These are phyloP conservation scores for Aurelia coerulea DNA, from an alignment of 30 jellyfish, hydroid and myxozoan genomes.

Conservation along the genomic window DNA sequence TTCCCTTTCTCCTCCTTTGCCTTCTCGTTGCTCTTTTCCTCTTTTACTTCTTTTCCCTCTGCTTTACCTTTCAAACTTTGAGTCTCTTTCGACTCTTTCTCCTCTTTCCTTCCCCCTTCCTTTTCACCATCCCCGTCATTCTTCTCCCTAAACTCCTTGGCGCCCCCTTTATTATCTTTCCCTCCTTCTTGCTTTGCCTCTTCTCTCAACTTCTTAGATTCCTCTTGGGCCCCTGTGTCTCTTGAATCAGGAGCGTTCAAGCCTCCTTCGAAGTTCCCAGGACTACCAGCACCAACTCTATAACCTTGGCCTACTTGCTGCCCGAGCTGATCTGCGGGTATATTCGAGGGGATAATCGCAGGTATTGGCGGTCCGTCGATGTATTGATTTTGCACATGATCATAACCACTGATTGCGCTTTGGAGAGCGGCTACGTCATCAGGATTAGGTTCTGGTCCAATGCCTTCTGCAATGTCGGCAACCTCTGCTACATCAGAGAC, in stretches of 20 bases:
- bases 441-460: neutral
- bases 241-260: constrained; percentile 26
- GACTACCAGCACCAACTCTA: neutral
- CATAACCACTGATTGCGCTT: constrained; percentile 41
- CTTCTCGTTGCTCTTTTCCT: constrained; percentile 14
- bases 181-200: neutral
- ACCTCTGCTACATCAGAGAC: constrained; percentile 6
- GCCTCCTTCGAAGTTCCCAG: too few species aligned
- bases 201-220: neutral
- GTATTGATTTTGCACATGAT: constrained; percentile 26
- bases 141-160: constrained; percentile 5
- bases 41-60: neutral
- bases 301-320: neutral
- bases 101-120: constrained; percentile 19
- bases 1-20: constrained; percentile 21
- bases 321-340: too few species aligned
- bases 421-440: constrained; percentile 48
- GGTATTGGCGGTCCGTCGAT: neutral
- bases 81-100: constrained; percentile 9
- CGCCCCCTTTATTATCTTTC: neutral
- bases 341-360: too few species aligned
- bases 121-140: constrained; percentile 5
- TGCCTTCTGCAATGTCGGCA: neutral
- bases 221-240: constrained; percentile 5
- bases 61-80: constrained; percentile 10